A percentile compares a stretch with the other conserved stretches of the same genome.
These are phyloP conservation scores for Tenthredo notha DNA, from an alignment of 2,888 invertebrate genomes.

Conservation along the genomic window DNA sequence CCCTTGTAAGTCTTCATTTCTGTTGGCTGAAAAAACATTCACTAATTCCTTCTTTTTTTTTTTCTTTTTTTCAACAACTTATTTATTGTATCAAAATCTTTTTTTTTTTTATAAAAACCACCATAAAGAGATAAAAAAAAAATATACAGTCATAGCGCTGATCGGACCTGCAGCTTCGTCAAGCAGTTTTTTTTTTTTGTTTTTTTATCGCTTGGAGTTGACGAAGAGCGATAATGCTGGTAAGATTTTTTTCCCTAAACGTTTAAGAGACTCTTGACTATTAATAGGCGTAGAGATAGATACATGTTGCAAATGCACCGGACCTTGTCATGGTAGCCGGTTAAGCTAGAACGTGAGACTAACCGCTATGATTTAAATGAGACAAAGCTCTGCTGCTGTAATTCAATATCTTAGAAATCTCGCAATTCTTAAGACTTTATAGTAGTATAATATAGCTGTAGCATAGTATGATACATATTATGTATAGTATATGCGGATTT, in stretches of 20 bases:
- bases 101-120: no score
- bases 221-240: not conserved
- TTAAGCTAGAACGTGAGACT: slow-evolving; percentile 69
- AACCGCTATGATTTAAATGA: slow-evolving; percentile 70
- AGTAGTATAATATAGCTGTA: not conserved
- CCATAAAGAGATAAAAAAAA: not conserved
- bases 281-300: slow-evolving; percentile 15
- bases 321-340: slow-evolving; percentile 53
- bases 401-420: slow-evolving; percentile 72
- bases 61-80: not conserved
- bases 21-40: slow-evolving; percentile 66
- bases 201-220: not conserved
- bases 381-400: slow-evolving; percentile 68
- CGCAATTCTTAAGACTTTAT: slow-evolving; percentile 56
- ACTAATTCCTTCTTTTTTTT: not conserved
- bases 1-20: slow-evolving; percentile 71
- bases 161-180: no score
- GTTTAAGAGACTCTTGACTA: not conserved
- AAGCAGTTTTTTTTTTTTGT: not conserved
- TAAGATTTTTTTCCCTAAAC: not conserved
- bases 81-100: not conserved
- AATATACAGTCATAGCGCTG: not conserved
- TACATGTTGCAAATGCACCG: slow-evolving; percentile 31
- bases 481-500: not conserved
- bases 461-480: not conserved